Evolutionary conservation across 2,888 invertebrate genomes (phyloP).

Genomic region (Drosophila gaucha): DNA sequence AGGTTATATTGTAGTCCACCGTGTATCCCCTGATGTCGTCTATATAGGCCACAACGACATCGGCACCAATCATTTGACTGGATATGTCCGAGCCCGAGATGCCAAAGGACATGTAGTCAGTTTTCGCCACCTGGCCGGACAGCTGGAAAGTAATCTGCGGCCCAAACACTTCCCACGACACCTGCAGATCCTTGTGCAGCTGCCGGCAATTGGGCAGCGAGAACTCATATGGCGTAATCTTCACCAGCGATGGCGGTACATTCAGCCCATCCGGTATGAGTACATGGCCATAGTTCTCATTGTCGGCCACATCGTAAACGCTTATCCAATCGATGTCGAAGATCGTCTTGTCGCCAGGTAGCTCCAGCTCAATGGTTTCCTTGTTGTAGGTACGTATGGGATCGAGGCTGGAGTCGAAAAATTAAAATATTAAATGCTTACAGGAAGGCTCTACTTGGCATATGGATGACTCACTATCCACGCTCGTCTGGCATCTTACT

Average conservation of each 20-base stretch:
- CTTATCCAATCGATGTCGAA: conserved; percentile 94
- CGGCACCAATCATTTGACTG: conserved; percentile 93
- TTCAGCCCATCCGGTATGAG: conserved; percentile 92
- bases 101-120: conserved; percentile 96
- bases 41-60: conserved; percentile 92
- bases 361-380: conserved; percentile 89
- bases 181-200: conserved; percentile 92
- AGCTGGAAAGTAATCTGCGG: conserved; percentile 94
- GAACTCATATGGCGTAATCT: conserved; percentile 87
- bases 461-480: conserved; percentile 92
- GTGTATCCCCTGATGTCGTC: conserved; percentile 90
- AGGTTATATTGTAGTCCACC: conserved; percentile 94
- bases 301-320: conserved; percentile 89
- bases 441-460: too few species aligned
- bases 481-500: conserved; percentile 94
- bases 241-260: conserved; percentile 93
- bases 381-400: conserved; percentile 90
- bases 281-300: conserved; percentile 90
- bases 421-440: background rate
- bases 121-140: conserved; percentile 89
- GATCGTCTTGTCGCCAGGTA: conserved; percentile 93
- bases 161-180: conserved; percentile 96
- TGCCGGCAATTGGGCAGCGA: conserved; percentile 93
- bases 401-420: conserved; percentile 88
- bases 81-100: conserved; percentile 90